A percentile compares a stretch with the other conserved stretches of the same genome.
These are phyloP conservation scores for Puntigrus tetrazona DNA, from an alignment of 2,113 vertebrate genomes.

Conservation along the genomic window DNA sequence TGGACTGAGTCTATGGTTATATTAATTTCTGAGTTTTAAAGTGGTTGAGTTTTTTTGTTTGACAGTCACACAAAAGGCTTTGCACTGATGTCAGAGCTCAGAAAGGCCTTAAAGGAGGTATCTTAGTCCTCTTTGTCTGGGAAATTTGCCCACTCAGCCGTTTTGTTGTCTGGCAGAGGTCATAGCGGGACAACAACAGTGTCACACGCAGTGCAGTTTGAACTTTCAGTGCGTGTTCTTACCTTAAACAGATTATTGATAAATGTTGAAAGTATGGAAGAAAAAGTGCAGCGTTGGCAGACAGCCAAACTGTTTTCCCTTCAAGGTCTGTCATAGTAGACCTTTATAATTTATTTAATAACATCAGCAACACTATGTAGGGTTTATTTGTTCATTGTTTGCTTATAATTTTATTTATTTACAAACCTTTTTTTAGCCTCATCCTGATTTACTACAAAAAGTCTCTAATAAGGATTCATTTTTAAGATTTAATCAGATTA, in stretches of 20 bases:
- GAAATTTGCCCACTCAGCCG: constrained; percentile 53
- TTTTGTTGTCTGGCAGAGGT: constrained; percentile 56
- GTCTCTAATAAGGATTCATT: background rate
- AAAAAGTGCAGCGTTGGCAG: constrained; percentile 50
- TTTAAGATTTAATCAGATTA: background rate
- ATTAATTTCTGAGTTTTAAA: background rate
- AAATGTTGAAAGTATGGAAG: constrained; percentile 50
- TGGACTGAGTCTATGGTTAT: background rate
- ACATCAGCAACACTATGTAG: background rate
- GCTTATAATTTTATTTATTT: background rate
- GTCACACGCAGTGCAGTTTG: constrained; percentile 48
- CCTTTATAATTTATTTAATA: background rate
- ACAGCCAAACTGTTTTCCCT: constrained; percentile 38
- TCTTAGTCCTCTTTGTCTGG: constrained; percentile 54
- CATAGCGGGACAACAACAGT: constrained; percentile 49
- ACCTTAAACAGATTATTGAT: constrained; percentile 58
- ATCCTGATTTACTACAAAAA: background rate
- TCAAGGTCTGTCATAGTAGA: background rate
- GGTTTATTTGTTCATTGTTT: too few species aligned
- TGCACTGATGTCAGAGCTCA: constrained; percentile 46
- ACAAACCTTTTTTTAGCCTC: too few species aligned
- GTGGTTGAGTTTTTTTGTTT: constrained; percentile 38
- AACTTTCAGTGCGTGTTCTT: constrained; percentile 53
- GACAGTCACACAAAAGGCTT: constrained; percentile 52
- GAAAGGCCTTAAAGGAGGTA: constrained; percentile 43